phyloP scores from a whole-genome alignment of 2,113 vertebrate species.

The Rhombomys opimus region DNA sequence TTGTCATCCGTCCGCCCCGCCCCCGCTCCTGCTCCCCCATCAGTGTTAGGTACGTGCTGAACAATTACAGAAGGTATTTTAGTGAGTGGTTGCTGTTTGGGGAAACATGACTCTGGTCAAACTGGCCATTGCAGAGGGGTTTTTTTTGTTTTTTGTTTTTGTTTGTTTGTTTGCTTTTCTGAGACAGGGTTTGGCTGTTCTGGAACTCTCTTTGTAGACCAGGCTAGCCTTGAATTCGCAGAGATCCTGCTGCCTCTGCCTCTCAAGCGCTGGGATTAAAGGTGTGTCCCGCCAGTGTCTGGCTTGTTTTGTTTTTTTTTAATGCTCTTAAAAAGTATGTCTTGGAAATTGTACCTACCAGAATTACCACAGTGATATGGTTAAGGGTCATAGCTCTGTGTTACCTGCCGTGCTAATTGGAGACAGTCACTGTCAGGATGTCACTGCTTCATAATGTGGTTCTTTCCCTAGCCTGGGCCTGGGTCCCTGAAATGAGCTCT shows the following conservation, averaged over 20 bases:
- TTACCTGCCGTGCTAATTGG: not conserved
- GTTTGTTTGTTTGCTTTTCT: no score
- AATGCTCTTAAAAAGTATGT: conserved; percentile 24
- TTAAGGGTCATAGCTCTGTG: not conserved
- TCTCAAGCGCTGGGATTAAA: no score
- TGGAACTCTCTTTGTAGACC: no score
- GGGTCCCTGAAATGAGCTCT: conserved; percentile 3
- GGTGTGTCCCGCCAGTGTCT: no score
- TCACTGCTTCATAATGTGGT: not conserved
- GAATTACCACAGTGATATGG: not conserved
- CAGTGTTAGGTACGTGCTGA: not conserved
- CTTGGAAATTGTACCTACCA: conserved; percentile 9
- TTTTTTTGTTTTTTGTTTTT: no score
- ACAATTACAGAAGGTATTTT: not conserved
- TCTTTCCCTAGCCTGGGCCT: not conserved
- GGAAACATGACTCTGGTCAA: not conserved
- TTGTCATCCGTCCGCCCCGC: no score
- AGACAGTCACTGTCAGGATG: not conserved
- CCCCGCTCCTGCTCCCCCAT: not conserved
- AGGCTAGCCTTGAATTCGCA: no score
- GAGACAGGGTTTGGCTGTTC: no score
- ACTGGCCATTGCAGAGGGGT: not conserved
- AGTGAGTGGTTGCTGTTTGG: not conserved
- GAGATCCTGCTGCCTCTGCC: no score
- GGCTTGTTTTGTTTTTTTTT: no score